Conservation (phyloP, 2,113 vertebrate genomes). For the Rousettus leschenaultii region DNA sequence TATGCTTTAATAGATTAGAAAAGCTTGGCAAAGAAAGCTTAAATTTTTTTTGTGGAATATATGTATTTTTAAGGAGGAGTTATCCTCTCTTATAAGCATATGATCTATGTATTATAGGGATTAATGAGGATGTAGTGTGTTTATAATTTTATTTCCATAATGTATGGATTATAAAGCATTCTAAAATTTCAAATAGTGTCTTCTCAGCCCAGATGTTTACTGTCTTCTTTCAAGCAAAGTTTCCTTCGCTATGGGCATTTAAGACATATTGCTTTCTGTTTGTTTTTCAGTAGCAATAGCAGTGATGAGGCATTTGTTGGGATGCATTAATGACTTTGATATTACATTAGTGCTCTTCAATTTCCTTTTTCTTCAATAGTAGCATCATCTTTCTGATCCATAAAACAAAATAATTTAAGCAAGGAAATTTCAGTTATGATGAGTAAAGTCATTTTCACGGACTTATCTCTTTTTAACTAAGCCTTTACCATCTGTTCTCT, state of each 20-base stretch:
- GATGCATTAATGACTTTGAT: neutral
- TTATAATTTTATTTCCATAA: neutral
- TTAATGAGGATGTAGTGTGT: neutral
- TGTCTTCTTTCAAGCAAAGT: neutral
- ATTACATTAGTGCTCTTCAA: neutral
- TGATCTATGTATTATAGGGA: neutral
- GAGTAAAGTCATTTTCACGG: constrained; percentile 40
- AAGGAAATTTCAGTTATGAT: neutral
- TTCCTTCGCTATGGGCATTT: neutral
- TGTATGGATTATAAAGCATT: neutral
- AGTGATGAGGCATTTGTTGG: neutral
- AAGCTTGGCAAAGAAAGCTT: neutral
- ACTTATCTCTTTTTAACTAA: constrained; percentile 49
- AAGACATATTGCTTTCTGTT: neutral
- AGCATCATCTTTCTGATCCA: constrained; percentile 8
- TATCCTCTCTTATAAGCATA: neutral
- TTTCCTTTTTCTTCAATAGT: neutral
- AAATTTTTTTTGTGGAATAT: neutral
- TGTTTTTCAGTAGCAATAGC: neutral
- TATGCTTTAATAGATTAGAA: neutral
- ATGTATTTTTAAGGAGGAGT: neutral
- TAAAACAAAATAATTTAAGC: constrained; percentile 32
- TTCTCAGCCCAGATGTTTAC: neutral
- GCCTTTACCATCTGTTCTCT: constrained; percentile 59
- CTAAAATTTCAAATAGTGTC: neutral